These are phyloP conservation scores for Pardalotus punctatus DNA, from an alignment of 2,113 vertebrate genomes.

Conservation along the genomic window DNA sequence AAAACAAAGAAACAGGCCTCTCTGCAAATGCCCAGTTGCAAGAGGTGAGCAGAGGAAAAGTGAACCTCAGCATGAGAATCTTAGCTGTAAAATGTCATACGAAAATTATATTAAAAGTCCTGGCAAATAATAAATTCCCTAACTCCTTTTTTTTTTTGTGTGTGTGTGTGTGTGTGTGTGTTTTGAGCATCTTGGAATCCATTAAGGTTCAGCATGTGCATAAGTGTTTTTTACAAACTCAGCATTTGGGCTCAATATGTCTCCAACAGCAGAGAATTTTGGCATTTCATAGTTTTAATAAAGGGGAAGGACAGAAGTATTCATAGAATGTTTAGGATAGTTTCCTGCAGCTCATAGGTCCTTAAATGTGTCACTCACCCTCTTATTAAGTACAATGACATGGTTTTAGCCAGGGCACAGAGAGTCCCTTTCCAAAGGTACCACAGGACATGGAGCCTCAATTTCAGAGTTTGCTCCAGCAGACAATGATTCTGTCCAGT, in stretches of 20 bases:
- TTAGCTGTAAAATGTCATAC: not conserved
- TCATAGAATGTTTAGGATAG: not conserved
- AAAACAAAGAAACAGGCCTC: conserved; percentile 2
- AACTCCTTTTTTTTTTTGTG: not conserved
- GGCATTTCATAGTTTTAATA: not conserved
- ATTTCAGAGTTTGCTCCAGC: not conserved
- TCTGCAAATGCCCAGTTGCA: not conserved
- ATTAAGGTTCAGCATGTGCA: not conserved
- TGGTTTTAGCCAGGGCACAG: not conserved
- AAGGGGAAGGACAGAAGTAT: not conserved
- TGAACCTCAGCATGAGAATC: not conserved
- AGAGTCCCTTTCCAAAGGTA: not conserved
- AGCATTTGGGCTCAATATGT: conserved; percentile 36
- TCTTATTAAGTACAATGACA: not conserved
- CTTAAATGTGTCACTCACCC: not conserved
- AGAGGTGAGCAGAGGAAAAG: not conserved
- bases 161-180: not conserved
- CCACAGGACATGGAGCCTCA: not conserved
- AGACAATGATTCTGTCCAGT: not conserved
- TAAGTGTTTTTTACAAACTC: conserved; percentile 35
- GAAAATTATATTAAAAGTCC: not conserved
- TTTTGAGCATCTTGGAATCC: conserved; percentile 1
- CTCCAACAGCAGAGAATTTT: conserved; percentile 23
- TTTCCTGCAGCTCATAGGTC: not conserved
- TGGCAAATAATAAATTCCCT: not conserved